Conservation (phyloP, 2,888 invertebrate species). For the Tiliacea aurago region DNA sequence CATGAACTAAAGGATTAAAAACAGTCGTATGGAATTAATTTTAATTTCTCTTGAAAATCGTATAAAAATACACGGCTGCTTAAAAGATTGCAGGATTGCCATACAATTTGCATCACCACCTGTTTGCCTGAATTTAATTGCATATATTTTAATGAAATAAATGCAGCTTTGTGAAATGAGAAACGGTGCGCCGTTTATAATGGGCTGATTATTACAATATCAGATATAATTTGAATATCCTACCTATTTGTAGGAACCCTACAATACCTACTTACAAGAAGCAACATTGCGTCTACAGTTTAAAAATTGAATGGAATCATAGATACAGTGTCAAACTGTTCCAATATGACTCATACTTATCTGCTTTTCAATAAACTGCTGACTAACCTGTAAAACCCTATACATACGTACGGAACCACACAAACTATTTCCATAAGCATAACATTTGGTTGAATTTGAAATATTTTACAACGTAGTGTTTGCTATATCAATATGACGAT, state of each 20-base stretch:
- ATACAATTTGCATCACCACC: slow-evolving; percentile 37
- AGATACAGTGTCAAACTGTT: neutral
- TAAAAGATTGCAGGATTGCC: slow-evolving; percentile 28
- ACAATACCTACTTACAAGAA: slow-evolving; percentile 1
- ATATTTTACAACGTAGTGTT: slow-evolving; percentile 38
- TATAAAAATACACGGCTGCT: slow-evolving; percentile 32
- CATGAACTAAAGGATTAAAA: slow-evolving; percentile 32
- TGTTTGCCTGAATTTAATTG: slow-evolving; percentile 50
- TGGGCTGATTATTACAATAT: slow-evolving; percentile 32
- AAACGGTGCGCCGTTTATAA: slow-evolving; percentile 20
- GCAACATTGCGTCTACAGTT: neutral
- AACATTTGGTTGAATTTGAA: slow-evolving; percentile 21
- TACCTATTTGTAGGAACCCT: neutral
- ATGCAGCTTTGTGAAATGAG: slow-evolving; percentile 32
- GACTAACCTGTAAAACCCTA: neutral
- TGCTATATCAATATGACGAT: slow-evolving; percentile 26
- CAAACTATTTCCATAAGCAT: neutral
- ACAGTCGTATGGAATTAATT: slow-evolving; percentile 20
- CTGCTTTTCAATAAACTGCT: neutral
- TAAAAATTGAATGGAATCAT: neutral
- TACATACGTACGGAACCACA: neutral
- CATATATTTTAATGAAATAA: slow-evolving; percentile 32
- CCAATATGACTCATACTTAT: slow-evolving; percentile 1
- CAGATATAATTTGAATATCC: slow-evolving; percentile 29
- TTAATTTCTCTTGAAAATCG: slow-evolving; percentile 30